These are phyloP conservation scores for Apamea monoglypha DNA, from an alignment of 2,888 invertebrate genomes.

Conservation along the genomic window DNA sequence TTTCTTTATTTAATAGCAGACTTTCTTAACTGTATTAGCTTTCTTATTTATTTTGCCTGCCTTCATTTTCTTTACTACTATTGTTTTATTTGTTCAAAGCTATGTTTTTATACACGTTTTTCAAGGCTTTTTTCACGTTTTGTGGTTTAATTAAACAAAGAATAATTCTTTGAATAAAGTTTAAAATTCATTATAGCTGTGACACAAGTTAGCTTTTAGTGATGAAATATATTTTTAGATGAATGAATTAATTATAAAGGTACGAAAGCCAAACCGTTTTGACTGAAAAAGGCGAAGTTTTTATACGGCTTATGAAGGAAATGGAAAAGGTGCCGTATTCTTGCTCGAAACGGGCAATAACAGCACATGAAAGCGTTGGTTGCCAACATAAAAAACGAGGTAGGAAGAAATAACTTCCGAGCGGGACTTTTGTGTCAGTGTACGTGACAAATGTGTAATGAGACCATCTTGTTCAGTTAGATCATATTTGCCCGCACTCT, in stretches of 20 bases:
- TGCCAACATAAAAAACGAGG: conserved; percentile 60
- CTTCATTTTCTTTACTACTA: conserved; percentile 17
- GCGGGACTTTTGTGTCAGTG: conserved; percentile 66
- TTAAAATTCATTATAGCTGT: neutral
- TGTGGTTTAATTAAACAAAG: conserved; percentile 29
- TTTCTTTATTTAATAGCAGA: conserved; percentile 22
- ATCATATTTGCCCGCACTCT: conserved; percentile 60
- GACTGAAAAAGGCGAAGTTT: conserved; percentile 25
- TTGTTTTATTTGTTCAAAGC: conserved; percentile 26
- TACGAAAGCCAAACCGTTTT: conserved; percentile 21
- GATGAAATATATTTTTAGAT: neutral
- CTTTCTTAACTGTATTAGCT: conserved; percentile 19
- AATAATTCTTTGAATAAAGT: conserved; percentile 16
- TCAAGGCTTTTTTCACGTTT: conserved; percentile 3
- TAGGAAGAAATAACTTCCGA: conserved; percentile 60
- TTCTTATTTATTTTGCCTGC: conserved; percentile 19
- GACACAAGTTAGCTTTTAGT: conserved; percentile 8
- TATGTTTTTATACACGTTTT: conserved; percentile 8
- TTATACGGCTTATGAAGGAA: conserved; percentile 44
- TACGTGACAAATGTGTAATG: conserved; percentile 78
- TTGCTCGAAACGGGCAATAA: conserved; percentile 44
- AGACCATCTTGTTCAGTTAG: conserved; percentile 69
- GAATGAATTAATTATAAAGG: conserved; percentile 24
- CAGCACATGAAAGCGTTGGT: conserved; percentile 55
- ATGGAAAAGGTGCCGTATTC: conserved; percentile 58